A percentile compares a stretch with the other conserved stretches of the same genome.
These are phyloP conservation scores for Xanthorhoe designata DNA, from an alignment of 2,888 invertebrate species.

Conservation along the genomic window DNA sequence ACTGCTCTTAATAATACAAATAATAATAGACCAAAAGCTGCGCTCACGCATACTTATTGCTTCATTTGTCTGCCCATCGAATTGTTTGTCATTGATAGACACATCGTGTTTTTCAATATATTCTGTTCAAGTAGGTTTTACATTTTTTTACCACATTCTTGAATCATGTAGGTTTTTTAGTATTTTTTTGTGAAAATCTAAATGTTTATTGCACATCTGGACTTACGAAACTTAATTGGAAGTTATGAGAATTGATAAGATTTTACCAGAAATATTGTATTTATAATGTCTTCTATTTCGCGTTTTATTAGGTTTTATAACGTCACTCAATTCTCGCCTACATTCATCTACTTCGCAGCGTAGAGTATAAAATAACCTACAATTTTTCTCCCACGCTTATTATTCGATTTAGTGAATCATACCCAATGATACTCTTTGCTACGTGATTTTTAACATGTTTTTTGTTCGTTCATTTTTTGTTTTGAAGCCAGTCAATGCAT, in stretches of 20 bases:
- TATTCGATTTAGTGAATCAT: slow-evolving; percentile 32
- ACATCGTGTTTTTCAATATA: slow-evolving; percentile 2
- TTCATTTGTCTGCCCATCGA: slow-evolving; percentile 58
- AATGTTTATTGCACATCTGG: background rate
- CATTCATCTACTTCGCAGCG: slow-evolving; percentile 6
- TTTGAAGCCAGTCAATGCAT: background rate
- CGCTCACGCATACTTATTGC: slow-evolving; percentile 65
- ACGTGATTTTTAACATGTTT: slow-evolving; percentile 25
- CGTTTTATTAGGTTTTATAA: slow-evolving; percentile 14
- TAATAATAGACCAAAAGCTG: slow-evolving; percentile 55
- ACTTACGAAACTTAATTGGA: too few relatives aligned
- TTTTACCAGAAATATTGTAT: background rate
- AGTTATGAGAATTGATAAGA: background rate
- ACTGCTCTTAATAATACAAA: slow-evolving; percentile 48
- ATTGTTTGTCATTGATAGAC: slow-evolving; percentile 47
- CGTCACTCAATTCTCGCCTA: slow-evolving; percentile 22
- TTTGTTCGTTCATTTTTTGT: slow-evolving; percentile 5
- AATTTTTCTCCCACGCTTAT: slow-evolving; percentile 33
- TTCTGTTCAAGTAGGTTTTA: background rate
- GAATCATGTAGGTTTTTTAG: background rate
- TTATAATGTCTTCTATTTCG: background rate
- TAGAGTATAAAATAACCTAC: slow-evolving; percentile 13
- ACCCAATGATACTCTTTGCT: slow-evolving; percentile 18
- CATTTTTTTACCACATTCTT: background rate
- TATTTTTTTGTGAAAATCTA: too few relatives aligned